These are phyloP conservation scores for Crossaster papposus DNA, from an alignment of 53 echinoderm and acorn worm genomes.

Conservation along the genomic window DNA sequence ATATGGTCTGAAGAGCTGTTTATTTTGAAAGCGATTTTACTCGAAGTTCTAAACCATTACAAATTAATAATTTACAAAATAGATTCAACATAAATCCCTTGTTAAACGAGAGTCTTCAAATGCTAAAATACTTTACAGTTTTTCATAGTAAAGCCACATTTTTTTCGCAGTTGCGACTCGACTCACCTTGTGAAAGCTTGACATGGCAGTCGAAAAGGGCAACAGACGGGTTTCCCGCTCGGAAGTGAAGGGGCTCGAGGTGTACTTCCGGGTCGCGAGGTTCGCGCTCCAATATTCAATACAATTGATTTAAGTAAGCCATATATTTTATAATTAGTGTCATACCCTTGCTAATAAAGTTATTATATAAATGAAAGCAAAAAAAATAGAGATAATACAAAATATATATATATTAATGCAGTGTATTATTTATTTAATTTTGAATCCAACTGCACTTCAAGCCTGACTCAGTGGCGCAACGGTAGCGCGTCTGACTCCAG, in stretches of 20 bases:
- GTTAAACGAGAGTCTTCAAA: neutral
- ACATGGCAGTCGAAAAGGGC: conserved; percentile 85
- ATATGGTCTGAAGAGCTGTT: too few species aligned
- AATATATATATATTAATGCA: neutral
- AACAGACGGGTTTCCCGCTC: conserved; percentile 56
- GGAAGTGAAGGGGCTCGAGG: neutral
- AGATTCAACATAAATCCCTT: neutral
- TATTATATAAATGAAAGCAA: neutral
- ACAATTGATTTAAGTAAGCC: neutral
- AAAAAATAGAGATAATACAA: neutral
- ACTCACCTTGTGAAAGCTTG: conserved; percentile 83
- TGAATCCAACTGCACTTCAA: neutral
- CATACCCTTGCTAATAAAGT: neutral
- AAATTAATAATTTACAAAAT: neutral
- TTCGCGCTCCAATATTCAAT: neutral
- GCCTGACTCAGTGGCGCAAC: conserved; percentile 90
- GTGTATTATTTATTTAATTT: neutral
- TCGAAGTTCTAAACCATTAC: neutral
- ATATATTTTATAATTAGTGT: too few species aligned
- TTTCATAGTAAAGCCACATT: neutral
- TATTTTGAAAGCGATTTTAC: neutral
- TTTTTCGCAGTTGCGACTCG: neutral
- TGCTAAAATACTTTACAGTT: neutral
- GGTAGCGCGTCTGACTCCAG: conserved; percentile 99
- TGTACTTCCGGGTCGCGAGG: conserved; percentile 47